phyloP scores from a whole-genome alignment of 2,113 vertebrate genomes.

The Ciconia stormi region DNA sequence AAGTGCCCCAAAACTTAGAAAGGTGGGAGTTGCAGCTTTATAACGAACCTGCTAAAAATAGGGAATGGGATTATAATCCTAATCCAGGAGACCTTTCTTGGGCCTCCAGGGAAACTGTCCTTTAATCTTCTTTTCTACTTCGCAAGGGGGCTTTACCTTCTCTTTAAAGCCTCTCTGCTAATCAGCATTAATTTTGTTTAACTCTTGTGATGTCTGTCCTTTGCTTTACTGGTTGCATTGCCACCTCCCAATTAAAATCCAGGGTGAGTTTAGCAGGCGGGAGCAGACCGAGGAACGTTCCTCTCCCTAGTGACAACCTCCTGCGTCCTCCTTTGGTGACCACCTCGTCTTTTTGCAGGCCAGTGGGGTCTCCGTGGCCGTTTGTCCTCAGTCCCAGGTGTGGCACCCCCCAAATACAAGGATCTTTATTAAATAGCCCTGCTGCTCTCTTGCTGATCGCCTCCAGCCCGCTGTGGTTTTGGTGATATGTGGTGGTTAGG shows the following conservation, averaged over 20 bases:
- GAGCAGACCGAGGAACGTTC: background rate
- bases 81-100: background rate
- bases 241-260: background rate
- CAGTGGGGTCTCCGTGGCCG: fast-evolving
- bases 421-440: fast-evolving
- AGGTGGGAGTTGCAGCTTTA: background rate
- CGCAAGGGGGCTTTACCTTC: background rate
- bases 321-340: fast-evolving
- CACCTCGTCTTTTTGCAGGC: background rate
- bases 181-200: conserved; percentile 23
- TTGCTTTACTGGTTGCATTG: background rate
- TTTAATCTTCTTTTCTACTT: conserved; percentile 58
- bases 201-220: conserved; percentile 14
- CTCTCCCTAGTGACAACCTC: background rate
- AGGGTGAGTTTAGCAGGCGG: background rate
- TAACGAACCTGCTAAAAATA: conserved; percentile 39
- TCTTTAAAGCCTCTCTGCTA: conserved; percentile 20
- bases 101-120: background rate
- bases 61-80: background rate
- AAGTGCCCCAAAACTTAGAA: background rate
- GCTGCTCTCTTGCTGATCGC: fast-evolving
- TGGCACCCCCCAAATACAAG: background rate
- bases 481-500: fast-evolving
- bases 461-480: background rate
- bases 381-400: background rate